These are phyloP conservation scores for Subacronicta megacephala DNA, from an alignment of 2,888 invertebrate species.

Conservation along the genomic window DNA sequence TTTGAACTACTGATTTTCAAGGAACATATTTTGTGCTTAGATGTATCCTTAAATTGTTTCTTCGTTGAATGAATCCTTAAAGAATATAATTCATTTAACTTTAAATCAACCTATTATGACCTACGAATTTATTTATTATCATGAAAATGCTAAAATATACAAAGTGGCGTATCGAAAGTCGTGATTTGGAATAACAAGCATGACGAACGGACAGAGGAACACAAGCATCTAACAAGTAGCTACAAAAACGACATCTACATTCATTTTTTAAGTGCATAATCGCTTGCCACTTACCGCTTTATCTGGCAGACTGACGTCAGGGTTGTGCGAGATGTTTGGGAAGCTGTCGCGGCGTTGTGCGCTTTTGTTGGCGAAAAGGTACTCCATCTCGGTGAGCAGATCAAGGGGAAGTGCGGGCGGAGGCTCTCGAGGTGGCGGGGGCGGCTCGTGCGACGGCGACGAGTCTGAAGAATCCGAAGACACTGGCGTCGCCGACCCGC, in stretches of 20 bases:
- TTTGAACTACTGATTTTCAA: too few relatives aligned
- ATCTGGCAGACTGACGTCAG: constrained; percentile 72
- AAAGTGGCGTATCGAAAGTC: constrained; percentile 60
- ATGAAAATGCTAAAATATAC: constrained; percentile 52
- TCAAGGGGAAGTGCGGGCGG: constrained; percentile 78
- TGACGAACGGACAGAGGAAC: constrained; percentile 47
- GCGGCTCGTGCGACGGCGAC: constrained; percentile 68
- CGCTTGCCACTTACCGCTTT: constrained; percentile 77
- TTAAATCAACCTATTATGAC: too few relatives aligned
- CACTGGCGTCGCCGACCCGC: constrained; percentile 82
- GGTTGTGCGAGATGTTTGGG: constrained; percentile 71
- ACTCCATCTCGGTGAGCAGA: constrained; percentile 83
- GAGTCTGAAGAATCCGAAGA: constrained; percentile 82
- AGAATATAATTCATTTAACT: too few relatives aligned
- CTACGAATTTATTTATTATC: too few relatives aligned
- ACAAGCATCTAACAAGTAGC: constrained; percentile 60
- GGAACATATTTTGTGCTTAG: too few relatives aligned
- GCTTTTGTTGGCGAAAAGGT: constrained; percentile 73
- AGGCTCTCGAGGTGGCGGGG: constrained; percentile 64
- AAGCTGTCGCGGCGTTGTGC: constrained; percentile 74
- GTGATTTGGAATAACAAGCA: constrained; percentile 62
- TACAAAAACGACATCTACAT: constrained; percentile 52
- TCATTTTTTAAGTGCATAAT: constrained; percentile 33
- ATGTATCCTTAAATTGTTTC: too few relatives aligned
- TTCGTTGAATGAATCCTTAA: too few relatives aligned